Percentiles rank a stretch among this genome's conserved stretches.
phyloP scores from a whole-genome alignment of 2,888 invertebrate species.

The Therioaphis trifolii region DNA sequence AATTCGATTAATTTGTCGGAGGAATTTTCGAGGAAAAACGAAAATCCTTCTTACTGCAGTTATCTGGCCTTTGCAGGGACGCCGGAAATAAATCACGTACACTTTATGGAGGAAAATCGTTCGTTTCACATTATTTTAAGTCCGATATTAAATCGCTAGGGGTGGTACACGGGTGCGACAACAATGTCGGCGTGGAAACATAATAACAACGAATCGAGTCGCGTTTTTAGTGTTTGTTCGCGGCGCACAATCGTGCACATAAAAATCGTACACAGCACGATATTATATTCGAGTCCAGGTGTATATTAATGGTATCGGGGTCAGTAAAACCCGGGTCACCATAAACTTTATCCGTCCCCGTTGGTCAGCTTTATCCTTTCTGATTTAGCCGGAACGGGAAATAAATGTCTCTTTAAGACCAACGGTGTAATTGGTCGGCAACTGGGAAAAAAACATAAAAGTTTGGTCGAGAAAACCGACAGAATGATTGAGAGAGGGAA shows the following conservation, averaged over 20 bases:
- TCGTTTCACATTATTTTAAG: not conserved
- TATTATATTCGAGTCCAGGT: no score
- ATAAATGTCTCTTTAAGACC: no score
- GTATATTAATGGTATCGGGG: no score
- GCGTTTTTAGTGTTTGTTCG: not conserved
- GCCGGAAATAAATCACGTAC: constrained; percentile 26
- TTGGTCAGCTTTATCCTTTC: not conserved
- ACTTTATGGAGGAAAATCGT: constrained; percentile 25
- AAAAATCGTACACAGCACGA: not conserved
- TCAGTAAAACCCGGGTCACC: no score
- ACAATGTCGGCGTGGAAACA: not conserved
- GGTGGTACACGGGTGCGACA: not conserved
- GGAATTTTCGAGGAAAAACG: constrained; percentile 8
- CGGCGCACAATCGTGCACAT: not conserved
- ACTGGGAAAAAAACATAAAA: no score
- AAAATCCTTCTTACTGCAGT: constrained; percentile 17
- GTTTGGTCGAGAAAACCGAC: no score
- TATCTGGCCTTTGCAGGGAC: constrained; percentile 41
- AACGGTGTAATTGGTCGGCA: constrained; percentile 18
- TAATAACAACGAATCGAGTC: not conserved
- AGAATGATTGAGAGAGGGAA: no score
- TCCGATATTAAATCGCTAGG: not conserved
- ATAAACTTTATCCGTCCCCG: no score
- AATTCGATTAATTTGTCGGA: constrained; percentile 30
- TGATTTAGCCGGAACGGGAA: not conserved